These are phyloP conservation scores for Eugnorisma glareosa DNA, from an alignment of 2,888 invertebrate genomes.

Conservation along the genomic window DNA sequence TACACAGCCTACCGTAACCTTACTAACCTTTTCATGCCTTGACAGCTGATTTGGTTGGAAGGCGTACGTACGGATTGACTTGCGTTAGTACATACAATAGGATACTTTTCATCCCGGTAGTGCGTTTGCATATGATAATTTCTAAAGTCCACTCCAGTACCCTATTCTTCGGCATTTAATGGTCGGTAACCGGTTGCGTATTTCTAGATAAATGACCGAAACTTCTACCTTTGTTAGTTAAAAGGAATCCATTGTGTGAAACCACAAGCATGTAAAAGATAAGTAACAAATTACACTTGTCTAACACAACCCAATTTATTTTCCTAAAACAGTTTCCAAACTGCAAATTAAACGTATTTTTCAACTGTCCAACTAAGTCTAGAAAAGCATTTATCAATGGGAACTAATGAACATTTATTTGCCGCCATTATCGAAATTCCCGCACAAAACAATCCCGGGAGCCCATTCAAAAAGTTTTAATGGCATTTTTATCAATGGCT, in stretches of 20 bases:
- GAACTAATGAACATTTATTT: conserved; percentile 57
- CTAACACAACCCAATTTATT: conserved; percentile 16
- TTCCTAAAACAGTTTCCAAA: conserved; percentile 15
- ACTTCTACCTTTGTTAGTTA: not conserved
- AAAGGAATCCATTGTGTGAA: not conserved
- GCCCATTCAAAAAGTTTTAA: conserved; percentile 71
- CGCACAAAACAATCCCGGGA: conserved; percentile 45
- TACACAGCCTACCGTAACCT: not conserved
- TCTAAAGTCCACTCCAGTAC: not conserved
- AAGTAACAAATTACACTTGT: conserved; percentile 16
- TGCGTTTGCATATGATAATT: no score
- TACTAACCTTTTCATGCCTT: not conserved
- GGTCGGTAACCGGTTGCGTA: no score
- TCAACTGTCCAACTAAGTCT: conserved; percentile 51
- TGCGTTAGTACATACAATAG: not conserved
- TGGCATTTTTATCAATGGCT: conserved; percentile 76
- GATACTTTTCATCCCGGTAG: not conserved
- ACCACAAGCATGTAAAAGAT: not conserved
- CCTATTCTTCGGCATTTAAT: no score
- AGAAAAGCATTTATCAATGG: conserved; percentile 57
- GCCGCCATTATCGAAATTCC: conserved; percentile 24
- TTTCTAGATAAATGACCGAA: not conserved
- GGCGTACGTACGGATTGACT: not conserved
- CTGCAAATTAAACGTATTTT: conserved; percentile 44
- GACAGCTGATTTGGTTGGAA: no score